A percentile compares a stretch with the other conserved stretches of the same genome.
phyloP scores from a whole-genome alignment of 2,113 vertebrate genomes.

The Cairina moschata region DNA sequence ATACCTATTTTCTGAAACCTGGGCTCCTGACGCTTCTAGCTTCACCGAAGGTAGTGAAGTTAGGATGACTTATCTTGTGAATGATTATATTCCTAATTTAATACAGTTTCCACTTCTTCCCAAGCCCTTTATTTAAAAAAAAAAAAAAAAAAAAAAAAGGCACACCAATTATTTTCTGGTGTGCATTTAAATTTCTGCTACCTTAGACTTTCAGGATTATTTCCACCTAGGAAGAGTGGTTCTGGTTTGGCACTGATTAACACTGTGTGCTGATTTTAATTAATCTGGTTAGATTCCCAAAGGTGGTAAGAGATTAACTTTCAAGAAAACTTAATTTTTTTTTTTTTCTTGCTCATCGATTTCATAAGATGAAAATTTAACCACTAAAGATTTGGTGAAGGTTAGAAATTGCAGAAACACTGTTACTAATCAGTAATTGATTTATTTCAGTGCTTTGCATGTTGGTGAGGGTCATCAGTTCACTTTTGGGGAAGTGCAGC shows the following conservation, averaged over 20 bases:
- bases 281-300: not conserved
- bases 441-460: not conserved
- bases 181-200: not conserved
- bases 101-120: not conserved
- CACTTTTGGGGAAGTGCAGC: not conserved
- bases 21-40: not conserved
- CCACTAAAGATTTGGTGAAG: not conserved
- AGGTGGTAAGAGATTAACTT: not conserved
- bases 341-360: not conserved
- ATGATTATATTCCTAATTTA: not conserved
- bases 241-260: not conserved
- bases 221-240: not conserved
- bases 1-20: slow-evolving; percentile 9
- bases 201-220: not conserved
- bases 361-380: not conserved
- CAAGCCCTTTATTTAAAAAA: not conserved
- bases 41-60: not conserved
- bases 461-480: slow-evolving; percentile 18
- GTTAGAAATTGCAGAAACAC: not conserved
- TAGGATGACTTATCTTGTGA: not conserved
- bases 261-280: not conserved
- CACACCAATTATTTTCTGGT: not conserved
- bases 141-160: no score
- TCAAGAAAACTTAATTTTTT: not conserved
- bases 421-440: slow-evolving; percentile 24